Base-by-base conservation (phyloP, 2,888 invertebrate species). In the Pyralis farinalis region DNA sequence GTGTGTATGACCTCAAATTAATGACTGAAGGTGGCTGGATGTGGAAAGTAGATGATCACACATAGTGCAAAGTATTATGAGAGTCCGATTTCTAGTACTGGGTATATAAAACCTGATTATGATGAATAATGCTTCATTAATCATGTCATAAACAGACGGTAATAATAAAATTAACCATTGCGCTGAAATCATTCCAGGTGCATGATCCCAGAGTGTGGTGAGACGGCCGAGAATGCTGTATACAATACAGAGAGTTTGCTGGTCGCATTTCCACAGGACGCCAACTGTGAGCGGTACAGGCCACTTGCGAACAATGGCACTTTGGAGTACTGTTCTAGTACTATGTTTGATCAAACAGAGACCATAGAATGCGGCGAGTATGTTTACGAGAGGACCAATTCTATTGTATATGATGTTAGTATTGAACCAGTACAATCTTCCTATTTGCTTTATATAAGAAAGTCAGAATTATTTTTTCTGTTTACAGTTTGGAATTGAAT, bases 401-500 rank as follows among this genome's bases (percentile, higher is more conserved):
- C 65, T 1, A 47, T 68, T 2, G 67, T 63, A 1, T 66, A 60
- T 38, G 70, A 72, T 40, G 71, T 71, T 42, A 57, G 63, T 47
- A 22, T 27, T 25, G 3, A 16, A 2, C 16, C n/a, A n/a, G n/a
- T n/a, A n/a, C n/a, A n/a, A n/a, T n/a, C n/a, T n/a, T n/a, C n/a
- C n/a, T n/a, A n/a, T n/a, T n/a, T n/a, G n/a, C n/a, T n/a, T n/a
- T n/a, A n/a, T n/a, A n/a, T n/a, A 72, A 40, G 71, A 71, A 43
- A 57, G 63, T 47, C 16, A 7, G 4, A 5, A 21, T 21, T 21
- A 21, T 21, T 21, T 21, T 25, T 25, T 8, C 7, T 25, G 7
- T 25, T 3, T 9, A 5, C 65, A 94, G 94, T 94, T 92, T 60
- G 83, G 90, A 52, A 71, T 94, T 2, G 91, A 91, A 8, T 94